Conservation (phyloP, 2,113 vertebrate species). For the Nycticebus coucang region DNA sequence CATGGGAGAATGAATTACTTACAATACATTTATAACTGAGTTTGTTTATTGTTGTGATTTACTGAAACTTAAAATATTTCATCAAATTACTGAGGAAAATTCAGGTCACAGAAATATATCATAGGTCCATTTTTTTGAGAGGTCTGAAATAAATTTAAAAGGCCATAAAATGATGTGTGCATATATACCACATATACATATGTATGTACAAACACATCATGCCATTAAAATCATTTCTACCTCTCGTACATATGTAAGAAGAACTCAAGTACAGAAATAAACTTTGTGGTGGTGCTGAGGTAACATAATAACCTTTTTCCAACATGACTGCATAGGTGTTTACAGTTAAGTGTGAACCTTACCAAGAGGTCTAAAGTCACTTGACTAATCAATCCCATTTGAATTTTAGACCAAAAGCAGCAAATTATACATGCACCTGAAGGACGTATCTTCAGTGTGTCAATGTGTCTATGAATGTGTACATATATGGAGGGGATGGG, state of each 20-base stretch:
- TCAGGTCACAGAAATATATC: conserved; percentile 56
- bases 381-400: background rate
- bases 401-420: background rate
- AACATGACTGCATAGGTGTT: background rate
- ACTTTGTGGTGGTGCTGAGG: conserved; percentile 35
- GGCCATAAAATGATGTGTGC: background rate
- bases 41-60: conserved; percentile 81
- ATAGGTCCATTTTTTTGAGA: conserved; percentile 61
- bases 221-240: background rate
- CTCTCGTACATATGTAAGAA: background rate
- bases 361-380: background rate
- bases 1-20: conserved; percentile 41
- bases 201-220: background rate
- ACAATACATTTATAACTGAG: conserved; percentile 46
- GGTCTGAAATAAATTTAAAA: conserved; percentile 64
- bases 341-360: background rate
- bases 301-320: background rate
- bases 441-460: background rate
- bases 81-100: conserved; percentile 74
- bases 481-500: background rate
- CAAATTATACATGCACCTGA: background rate
- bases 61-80: conserved; percentile 68
- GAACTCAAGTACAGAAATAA: conserved; percentile 39
- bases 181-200: background rate
- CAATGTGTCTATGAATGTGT: background rate